phyloP scores from a whole-genome alignment of 2,888 invertebrate species.

The Nesidiocoris tenuis region DNA sequence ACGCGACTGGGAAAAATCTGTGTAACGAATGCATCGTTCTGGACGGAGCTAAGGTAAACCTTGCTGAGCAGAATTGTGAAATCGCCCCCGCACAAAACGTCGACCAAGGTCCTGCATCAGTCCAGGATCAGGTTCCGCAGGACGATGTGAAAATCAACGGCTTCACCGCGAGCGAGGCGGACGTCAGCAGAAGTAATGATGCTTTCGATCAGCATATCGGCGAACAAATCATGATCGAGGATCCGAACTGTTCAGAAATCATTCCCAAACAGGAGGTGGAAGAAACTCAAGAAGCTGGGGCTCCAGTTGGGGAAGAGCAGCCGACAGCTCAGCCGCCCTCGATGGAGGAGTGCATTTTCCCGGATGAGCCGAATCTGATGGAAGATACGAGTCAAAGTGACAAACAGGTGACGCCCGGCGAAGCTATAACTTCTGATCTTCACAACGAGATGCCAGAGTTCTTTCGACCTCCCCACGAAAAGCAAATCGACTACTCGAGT shows the following conservation, averaged over 20 bases:
- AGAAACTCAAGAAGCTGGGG: not conserved
- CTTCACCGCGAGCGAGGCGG: not conserved
- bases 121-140: not conserved
- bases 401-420: conserved; percentile 1
- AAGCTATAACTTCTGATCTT: conserved; percentile 36
- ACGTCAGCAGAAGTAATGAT: not conserved
- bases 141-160: not conserved
- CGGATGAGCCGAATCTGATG: not conserved
- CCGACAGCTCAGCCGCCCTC: not conserved
- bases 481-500: conserved; percentile 11
- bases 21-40: conserved; percentile 8
- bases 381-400: not conserved
- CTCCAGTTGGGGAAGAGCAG: not conserved
- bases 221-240: not conserved
- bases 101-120: not conserved
- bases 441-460: conserved; percentile 45
- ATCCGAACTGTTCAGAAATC: not conserved
- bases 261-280: not conserved
- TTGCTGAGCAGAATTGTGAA: not conserved
- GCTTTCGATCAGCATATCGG: not conserved
- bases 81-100: not conserved
- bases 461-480: conserved; percentile 36
- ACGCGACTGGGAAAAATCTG: conserved; percentile 20
- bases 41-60: not conserved
- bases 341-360: not conserved